Percentiles rank a stretch among this genome's conserved stretches.
These are phyloP conservation scores for Nipponacmea schrenckii DNA, from an alignment of 2,888 invertebrate species.

Conservation along the genomic window DNA sequence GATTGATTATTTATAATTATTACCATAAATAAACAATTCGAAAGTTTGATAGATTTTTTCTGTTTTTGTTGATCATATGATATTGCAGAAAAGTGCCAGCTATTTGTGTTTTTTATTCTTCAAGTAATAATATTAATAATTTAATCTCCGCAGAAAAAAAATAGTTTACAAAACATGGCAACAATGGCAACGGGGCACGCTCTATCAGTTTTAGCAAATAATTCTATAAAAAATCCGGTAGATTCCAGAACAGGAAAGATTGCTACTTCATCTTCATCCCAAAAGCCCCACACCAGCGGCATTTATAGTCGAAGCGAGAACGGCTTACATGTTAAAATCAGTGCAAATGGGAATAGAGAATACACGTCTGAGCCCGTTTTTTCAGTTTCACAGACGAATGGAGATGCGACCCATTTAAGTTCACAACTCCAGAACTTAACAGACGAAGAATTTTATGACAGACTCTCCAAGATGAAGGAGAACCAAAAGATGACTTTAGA, in stretches of 20 bases:
- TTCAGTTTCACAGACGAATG: constrained; percentile 17
- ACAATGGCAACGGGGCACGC: constrained; percentile 66
- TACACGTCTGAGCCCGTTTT: constrained; percentile 31
- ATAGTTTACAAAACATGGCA: constrained; percentile 45
- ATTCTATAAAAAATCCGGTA: constrained; percentile 59
- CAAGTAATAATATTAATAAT: background rate
- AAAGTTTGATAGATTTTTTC: too few species aligned
- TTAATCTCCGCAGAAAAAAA: background rate
- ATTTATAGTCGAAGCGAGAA: constrained; percentile 36
- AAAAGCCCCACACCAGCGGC: constrained; percentile 28
- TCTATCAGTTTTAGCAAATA: constrained; percentile 60
- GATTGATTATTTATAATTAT: too few species aligned
- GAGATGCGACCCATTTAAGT: constrained; percentile 25
- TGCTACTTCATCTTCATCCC: constrained; percentile 41
- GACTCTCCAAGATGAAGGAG: constrained; percentile 56
- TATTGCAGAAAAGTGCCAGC: too few species aligned
- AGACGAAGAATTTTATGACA: constrained; percentile 62
- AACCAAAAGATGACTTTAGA: constrained; percentile 62
- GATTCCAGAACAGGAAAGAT: constrained; percentile 55
- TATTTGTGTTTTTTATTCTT: too few species aligned
- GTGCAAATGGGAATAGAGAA: constrained; percentile 22
- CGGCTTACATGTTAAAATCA: constrained; percentile 32
- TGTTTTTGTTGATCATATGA: too few species aligned
- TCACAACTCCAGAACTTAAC: constrained; percentile 46
- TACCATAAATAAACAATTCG: too few species aligned